phyloP scores from a whole-genome alignment of 2,797 vertebrate species.

The Lagodon rhomboides region DNA sequence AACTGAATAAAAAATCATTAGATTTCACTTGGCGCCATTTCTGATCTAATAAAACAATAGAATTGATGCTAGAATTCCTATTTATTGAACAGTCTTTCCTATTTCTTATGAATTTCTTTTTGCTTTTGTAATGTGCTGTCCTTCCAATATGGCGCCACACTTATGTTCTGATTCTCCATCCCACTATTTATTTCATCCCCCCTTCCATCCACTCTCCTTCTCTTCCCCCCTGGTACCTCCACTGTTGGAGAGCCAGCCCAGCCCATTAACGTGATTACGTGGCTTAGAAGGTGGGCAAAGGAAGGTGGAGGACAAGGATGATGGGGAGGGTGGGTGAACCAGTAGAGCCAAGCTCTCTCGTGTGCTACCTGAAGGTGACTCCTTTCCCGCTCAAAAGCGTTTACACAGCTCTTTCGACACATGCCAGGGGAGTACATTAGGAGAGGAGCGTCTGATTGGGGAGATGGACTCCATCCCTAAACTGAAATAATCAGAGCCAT shows the following conservation, averaged over 20 bases:
- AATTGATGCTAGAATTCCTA: no score
- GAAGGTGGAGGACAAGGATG: conserved; percentile 55
- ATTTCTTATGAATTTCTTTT: background rate
- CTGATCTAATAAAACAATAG: no score
- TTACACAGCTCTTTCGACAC: conserved; percentile 70
- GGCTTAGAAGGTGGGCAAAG: conserved; percentile 33
- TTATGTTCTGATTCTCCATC: background rate
- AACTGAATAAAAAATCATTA: no score
- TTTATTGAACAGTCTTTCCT: no score
- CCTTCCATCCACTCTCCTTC: background rate
- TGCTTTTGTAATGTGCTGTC: background rate
- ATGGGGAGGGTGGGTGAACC: conserved; percentile 25
- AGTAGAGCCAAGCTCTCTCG: conserved; percentile 20
- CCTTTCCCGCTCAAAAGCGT: conserved; percentile 59
- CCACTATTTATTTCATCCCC: conserved; percentile 18
- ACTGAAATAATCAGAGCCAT: conserved; percentile 60
- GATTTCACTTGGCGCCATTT: no score
- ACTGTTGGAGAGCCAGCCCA: conserved; percentile 23
- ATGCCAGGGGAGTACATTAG: conserved; percentile 61
- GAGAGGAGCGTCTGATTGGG: conserved; percentile 60
- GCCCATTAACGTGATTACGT: conserved; percentile 68
- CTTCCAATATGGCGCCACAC: background rate
- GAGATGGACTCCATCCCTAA: conserved; percentile 59
- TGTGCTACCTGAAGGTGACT: conserved; percentile 75
- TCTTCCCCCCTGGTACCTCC: background rate